Evolutionary conservation across 1,140 invertebrate genomes (phyloP), one percentile per base, ranked within the genome.

Genomic region (Calliphora vicina): DNA sequence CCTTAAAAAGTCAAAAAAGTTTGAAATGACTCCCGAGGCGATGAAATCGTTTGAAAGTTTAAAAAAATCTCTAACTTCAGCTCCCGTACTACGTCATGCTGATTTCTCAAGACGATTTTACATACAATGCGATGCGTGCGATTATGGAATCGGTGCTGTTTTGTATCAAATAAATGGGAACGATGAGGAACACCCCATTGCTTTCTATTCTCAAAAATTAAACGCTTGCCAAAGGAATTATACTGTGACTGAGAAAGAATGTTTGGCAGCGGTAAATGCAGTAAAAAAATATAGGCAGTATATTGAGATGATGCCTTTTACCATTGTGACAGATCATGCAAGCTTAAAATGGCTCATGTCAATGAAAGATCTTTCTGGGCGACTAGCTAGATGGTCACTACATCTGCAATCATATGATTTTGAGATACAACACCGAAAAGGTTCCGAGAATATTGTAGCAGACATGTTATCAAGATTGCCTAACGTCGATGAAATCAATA

Each of bases 211-310:
- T 67, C 81, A 76, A 3, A 84, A 82, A 43, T 72, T 84, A 6
- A 84, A 50, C 8, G 57, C 25, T 0, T 82, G 85, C 0, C 92
- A 93, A 87, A 84, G 78, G 12, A 88, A 90, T 23, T 92, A 91
- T 76, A 85, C 83, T 0, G 87, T 87, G 10, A 90, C 90, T 0
- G 91, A 93, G 84, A 82, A 72, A 86, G 29, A 84, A 86, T 83
- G 20, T 73, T 13, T 82, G 84, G 23, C 42, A 86, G 15, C 84
- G 85, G 27, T 82, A 26, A 50, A 85, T 85, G 85, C 85, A 86
- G 25, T 92, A 1, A 86, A 91, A 82, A 85, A 91, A 74, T 92
- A n/a, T n/a, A n/a, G 86, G 29, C 84, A 86, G 9, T 93, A 91
- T 85, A 50, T 92, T 27, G 87, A 90, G 42, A 87, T 87, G 5